Base-by-base conservation (phyloP, 2,888 invertebrate species). In the Philhelius pedissequus region DNA sequence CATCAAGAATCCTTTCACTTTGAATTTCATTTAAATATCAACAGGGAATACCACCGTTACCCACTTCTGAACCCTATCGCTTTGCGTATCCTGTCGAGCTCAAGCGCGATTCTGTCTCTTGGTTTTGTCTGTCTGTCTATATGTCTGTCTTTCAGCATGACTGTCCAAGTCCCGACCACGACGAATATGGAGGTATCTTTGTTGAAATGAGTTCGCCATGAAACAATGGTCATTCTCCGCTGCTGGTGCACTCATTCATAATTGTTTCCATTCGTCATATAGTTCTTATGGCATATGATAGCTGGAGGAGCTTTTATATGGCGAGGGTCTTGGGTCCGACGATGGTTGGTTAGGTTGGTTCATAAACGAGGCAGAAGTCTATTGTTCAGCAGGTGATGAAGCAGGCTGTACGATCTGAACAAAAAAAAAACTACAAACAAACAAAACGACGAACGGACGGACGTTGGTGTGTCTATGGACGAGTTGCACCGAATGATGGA, bases 261-360 rank as follows among this genome's bases (percentile, higher is more conserved):
- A 83, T 83, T 83, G 83, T 83, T 83, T 78, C 83, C 79, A 79
- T 74, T 83, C 82, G 78, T 83, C 73, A 78, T 83, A 56, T 43
- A 74, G 48, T 38, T 62, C 35, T 69, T 35, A 35, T 56, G 82
- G 56, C 78, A 74, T 73, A 73, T 56, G 69, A 20, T 64, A 43
- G 66, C 76, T 38, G 15, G 54, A 77, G 62, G 62, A 60, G 40
- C 11, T 54, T 54, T 54, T 60, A 15, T 60, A 18, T 60, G 60
- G 11, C 15, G 3, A 60, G 20, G 56, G 58, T 43, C 27, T 27
- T 30, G 27, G 43, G 27, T 35, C 20, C 32, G 32, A 27, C 15
- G 30, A 30, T 11, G 76, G 40, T 25, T 15, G 32, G 25, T 40
- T 64, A 20, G 64, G 27, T 45, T 66, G 30, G 27, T 22, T 18